Conservation (phyloP, 2,888 invertebrate species). For the Eumacrocentrus americanus region DNA sequence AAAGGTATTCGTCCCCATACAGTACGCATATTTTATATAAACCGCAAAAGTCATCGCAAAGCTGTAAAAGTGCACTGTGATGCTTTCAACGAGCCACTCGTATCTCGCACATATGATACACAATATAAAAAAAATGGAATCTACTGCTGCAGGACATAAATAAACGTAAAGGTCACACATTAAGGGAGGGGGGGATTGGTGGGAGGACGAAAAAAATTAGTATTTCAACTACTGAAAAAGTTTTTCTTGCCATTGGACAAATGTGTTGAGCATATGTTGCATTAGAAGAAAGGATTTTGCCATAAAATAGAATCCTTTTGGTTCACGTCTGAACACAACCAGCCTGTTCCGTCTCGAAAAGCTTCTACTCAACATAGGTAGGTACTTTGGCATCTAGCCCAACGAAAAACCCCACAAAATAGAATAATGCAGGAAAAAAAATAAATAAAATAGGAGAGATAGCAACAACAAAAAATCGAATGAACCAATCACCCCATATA, state of each 20-base stretch:
- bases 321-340: neutral
- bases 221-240: neutral
- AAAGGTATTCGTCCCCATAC: neutral
- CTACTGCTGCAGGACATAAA: neutral
- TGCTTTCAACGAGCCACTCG: constrained; percentile 7
- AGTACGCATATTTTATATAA: neutral
- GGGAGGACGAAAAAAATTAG: neutral
- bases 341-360: constrained; percentile 9
- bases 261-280: neutral
- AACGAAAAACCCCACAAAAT: neutral
- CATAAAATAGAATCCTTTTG: neutral
- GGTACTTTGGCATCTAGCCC: constrained; percentile 35
- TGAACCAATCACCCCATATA: neutral
- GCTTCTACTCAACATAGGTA: constrained; percentile 24
- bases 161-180: neutral
- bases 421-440: neutral
- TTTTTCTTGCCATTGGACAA: neutral
- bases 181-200: neutral
- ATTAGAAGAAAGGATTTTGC: neutral
- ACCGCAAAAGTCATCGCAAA: neutral
- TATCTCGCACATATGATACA: constrained; percentile 2
- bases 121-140: neutral
- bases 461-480: neutral
- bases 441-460: neutral
- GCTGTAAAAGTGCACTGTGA: neutral